Evolutionary conservation across 2,888 invertebrate genomes (phyloP), one percentile per base, ranked within the genome.

Genomic region (Drosophila borealis): DNA sequence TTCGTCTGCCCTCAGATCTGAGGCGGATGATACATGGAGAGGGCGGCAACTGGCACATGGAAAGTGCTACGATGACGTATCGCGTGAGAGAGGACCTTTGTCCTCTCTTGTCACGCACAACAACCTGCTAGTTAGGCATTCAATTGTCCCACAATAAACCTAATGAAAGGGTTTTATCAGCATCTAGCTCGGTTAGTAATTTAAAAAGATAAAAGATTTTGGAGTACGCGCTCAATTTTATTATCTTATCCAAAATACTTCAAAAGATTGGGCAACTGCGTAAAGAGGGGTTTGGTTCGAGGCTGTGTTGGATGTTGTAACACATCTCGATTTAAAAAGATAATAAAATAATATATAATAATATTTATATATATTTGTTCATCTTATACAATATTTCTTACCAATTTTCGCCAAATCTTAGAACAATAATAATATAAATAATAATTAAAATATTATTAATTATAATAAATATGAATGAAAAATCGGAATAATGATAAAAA

Each of bases 61-160:
- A 21, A 41, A 39, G 44, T 57, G 10, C 42, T 53, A 56, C 39
- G 25, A 49, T 54, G 19, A 42, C 25, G 25, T 41, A 25, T 36
- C 11, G 10, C 1, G 10, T 29, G 8, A 8, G 8, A 25, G 36
- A 37, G 36, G 17, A 10, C 5, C 5, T 14, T 36, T 33, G n/a
- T n/a, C 34, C 34, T 9, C 8, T 33, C 29, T 10, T 10, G 9
- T 14, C 8, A 9, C 14, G 14, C 25, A 25, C 19, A 34, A 10
- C 39, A 41, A 51, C 25, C 29, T 17, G 17, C 25, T 57, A 29
- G 25, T 51, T 57, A 55, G 3, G 55, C 36, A 13, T 13, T 9
- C 55, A 45, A 36, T 36, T 45, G 21, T 14, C 14, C 10, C 8
- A 44, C 33, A 41, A 34, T 44, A 13, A 29, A 9, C 45, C 36